These are phyloP conservation scores for Urocolius indicus DNA, from an alignment of 2,113 vertebrate genomes.

Conservation along the genomic window DNA sequence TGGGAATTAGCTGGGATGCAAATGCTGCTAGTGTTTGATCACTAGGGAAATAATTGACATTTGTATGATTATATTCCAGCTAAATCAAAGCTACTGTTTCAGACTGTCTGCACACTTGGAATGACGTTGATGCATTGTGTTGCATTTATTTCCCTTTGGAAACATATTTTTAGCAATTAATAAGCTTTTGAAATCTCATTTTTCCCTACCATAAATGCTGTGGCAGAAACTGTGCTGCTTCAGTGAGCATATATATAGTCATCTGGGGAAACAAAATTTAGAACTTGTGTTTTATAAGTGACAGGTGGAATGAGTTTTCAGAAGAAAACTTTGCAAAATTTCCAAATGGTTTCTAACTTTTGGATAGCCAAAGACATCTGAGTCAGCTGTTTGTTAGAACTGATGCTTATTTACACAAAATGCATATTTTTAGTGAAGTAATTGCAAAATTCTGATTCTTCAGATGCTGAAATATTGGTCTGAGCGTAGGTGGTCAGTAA, in stretches of 20 bases:
- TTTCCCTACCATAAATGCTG: neutral
- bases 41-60: neutral
- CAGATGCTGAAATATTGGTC: neutral
- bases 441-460: neutral
- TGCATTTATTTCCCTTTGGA: slow-evolving; percentile 29
- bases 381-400: neutral
- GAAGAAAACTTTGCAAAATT: neutral
- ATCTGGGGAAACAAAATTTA: neutral
- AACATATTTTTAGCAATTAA: slow-evolving; percentile 44
- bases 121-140: neutral
- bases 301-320: neutral
- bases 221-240: slow-evolving; percentile 10
- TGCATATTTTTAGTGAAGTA: neutral
- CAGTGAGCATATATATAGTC: neutral
- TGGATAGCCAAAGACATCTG: neutral
- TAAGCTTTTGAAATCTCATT: slow-evolving; percentile 39
- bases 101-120: neutral
- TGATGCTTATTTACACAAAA: neutral
- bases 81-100: slow-evolving; percentile 14
- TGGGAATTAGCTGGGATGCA: neutral
- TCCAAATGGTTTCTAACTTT: neutral
- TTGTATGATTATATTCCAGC: slow-evolving; percentile 7
- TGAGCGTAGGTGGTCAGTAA: neutral
- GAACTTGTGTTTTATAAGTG: neutral
- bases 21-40: neutral